Percentiles rank a stretch among this genome's conserved stretches.
Conservation (phyloP, 92 coral and sea anemone genomes). For the Umimayanthus kanabou region DNA sequence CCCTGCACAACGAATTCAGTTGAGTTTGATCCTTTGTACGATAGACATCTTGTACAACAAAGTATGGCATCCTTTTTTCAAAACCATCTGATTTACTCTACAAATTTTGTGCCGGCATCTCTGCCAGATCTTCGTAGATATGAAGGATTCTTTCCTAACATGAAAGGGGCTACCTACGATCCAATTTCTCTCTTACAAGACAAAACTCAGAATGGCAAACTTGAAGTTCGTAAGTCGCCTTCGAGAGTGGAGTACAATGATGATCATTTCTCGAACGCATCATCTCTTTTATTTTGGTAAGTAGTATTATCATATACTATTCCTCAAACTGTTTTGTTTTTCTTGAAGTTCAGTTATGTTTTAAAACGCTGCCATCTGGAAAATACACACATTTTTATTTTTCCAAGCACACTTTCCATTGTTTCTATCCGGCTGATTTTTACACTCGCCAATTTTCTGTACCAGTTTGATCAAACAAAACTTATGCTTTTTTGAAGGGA, state of each 20-base stretch:
- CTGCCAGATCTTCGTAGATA: slow-evolving; percentile 80
- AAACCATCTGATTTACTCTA: slow-evolving; percentile 78
- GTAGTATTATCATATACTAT: background rate
- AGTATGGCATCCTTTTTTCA: slow-evolving; percentile 74
- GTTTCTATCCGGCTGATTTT: slow-evolving; percentile 23
- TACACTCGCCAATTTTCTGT: background rate
- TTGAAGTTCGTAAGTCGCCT: slow-evolving; percentile 58
- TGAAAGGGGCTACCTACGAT: slow-evolving; percentile 73
- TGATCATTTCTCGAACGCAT: slow-evolving; percentile 86
- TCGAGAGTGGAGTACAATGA: slow-evolving; percentile 75
- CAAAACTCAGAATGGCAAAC: slow-evolving; percentile 52
- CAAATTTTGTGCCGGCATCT: slow-evolving; percentile 66
- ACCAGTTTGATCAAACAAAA: background rate
- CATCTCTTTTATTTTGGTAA: slow-evolving; percentile 78
- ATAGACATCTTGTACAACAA: slow-evolving; percentile 57
- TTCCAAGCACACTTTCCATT: background rate
- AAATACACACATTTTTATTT: slow-evolving; percentile 3
- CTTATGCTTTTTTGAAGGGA: background rate
- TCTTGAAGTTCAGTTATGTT: background rate
- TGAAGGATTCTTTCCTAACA: slow-evolving; percentile 85
- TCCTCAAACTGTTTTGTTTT: slow-evolving; percentile 10
- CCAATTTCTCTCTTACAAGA: slow-evolving; percentile 74
- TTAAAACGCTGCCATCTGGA: slow-evolving; percentile 11
- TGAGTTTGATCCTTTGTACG: slow-evolving; percentile 84
- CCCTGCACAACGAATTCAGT: slow-evolving; percentile 77